Evolutionary conservation across 1,140 invertebrate species (phyloP).

Genomic region (Galleria mellonella): DNA sequence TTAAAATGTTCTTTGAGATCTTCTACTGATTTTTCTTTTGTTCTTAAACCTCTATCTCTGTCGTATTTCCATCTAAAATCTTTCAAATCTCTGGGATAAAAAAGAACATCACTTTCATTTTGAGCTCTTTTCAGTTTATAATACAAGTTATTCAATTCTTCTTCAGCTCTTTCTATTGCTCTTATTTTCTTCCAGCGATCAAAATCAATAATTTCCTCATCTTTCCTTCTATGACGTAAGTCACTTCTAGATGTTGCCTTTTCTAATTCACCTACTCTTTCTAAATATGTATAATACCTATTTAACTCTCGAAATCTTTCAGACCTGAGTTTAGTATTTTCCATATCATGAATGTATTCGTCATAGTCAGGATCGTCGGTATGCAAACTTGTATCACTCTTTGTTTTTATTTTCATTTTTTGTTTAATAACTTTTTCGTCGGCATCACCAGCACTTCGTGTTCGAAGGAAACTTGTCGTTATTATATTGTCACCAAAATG

Average conservation of each 20-base stretch:
- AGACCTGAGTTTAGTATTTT: constrained; percentile 83
- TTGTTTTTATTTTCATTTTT: constrained; percentile 24
- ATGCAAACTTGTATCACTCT: constrained; percentile 50
- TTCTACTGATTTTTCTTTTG: constrained; percentile 90
- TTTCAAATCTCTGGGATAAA: constrained; percentile 81
- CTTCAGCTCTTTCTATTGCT: constrained; percentile 86
- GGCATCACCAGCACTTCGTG: constrained; percentile 78
- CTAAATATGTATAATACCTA: constrained; percentile 89
- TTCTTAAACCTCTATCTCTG: constrained; percentile 85
- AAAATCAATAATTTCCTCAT: constrained; percentile 89
- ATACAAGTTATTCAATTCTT: constrained; percentile 86
- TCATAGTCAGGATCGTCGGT: constrained; percentile 78
- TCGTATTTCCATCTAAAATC: constrained; percentile 82
- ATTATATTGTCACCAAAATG: constrained; percentile 25
- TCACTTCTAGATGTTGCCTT: constrained; percentile 82
- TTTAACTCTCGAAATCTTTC: constrained; percentile 90
- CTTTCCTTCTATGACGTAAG: constrained; percentile 79
- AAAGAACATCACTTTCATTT: constrained; percentile 89
- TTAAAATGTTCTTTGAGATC: constrained; percentile 86
- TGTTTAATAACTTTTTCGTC: constrained; percentile 45
- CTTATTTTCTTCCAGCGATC: constrained; percentile 89
- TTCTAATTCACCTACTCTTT: constrained; percentile 89
- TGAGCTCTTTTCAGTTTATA: constrained; percentile 86
- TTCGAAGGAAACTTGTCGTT: constrained; percentile 62
- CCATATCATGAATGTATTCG: constrained; percentile 81